Evolutionary conservation across 2,888 invertebrate genomes (phyloP).

Genomic region (Drosophila kanekoi): DNA sequence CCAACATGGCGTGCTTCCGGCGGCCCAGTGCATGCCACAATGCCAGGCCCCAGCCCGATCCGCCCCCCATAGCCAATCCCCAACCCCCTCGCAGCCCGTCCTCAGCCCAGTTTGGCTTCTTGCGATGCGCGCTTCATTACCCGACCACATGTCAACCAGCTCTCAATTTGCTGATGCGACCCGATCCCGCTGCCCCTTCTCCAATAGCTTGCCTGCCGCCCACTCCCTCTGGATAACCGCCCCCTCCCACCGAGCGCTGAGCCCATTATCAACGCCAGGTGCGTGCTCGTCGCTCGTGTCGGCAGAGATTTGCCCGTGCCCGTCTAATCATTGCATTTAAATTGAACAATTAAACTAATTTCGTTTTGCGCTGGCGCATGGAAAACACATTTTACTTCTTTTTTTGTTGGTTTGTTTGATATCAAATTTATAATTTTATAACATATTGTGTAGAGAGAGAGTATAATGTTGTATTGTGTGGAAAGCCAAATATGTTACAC

Average conservation of each 20-base stretch:
- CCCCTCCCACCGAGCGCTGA: slow-evolving; percentile 1
- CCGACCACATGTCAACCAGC: slow-evolving; percentile 34
- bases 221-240: background rate
- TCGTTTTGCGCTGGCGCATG: slow-evolving; percentile 47
- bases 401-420: slow-evolving; percentile 8
- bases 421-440: slow-evolving; percentile 12
- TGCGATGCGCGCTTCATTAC: slow-evolving; percentile 51
- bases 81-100: background rate
- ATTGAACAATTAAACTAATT: slow-evolving; percentile 77
- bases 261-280: slow-evolving; percentile 72
- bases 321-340: slow-evolving; percentile 70
- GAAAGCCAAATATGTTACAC: too few species aligned
- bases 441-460: background rate
- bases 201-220: background rate
- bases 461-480: background rate
- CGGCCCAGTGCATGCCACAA: slow-evolving; percentile 35
- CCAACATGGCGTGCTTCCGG: slow-evolving; percentile 69
- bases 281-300: slow-evolving; percentile 70
- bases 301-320: slow-evolving; percentile 32
- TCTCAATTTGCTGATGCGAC: slow-evolving; percentile 33
- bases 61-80: background rate
- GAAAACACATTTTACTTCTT: slow-evolving; percentile 12
- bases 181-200: background rate
- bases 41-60: background rate
- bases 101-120: slow-evolving; percentile 11